phyloP scores from a whole-genome alignment of 2,888 invertebrate genomes.

The Lordiphosa fenestrarum region DNA sequence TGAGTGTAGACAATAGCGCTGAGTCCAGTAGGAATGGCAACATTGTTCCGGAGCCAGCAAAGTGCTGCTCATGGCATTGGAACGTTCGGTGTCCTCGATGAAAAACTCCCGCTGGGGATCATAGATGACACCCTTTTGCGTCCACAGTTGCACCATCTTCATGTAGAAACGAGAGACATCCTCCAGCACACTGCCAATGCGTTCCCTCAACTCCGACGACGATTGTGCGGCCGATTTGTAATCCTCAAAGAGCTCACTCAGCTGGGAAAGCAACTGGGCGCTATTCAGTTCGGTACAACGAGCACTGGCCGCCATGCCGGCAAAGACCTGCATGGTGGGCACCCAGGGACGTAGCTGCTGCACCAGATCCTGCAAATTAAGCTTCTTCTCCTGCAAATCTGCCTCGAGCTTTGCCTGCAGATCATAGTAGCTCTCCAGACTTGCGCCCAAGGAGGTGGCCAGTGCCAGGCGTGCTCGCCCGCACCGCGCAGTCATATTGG shows the following conservation, averaged over 20 bases:
- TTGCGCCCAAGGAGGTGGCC: slow-evolving; percentile 29
- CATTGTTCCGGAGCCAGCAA: slow-evolving; percentile 46
- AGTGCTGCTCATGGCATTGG: slow-evolving; percentile 36
- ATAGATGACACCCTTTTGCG: slow-evolving; percentile 53
- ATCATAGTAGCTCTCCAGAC: slow-evolving; percentile 42
- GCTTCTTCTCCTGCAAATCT: slow-evolving; percentile 30
- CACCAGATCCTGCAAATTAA: slow-evolving; percentile 44
- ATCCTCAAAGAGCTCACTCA: slow-evolving; percentile 28
- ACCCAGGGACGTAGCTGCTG: slow-evolving; percentile 50
- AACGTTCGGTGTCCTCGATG: slow-evolving; percentile 42
- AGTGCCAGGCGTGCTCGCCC: slow-evolving; percentile 23
- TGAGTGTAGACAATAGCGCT: slow-evolving; percentile 35
- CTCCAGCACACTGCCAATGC: slow-evolving; percentile 19
- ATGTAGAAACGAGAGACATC: slow-evolving; percentile 40
- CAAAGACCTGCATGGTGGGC: slow-evolving; percentile 30
- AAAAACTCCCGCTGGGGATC: slow-evolving; percentile 50
- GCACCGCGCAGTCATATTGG: slow-evolving; percentile 30
- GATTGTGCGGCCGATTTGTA: slow-evolving; percentile 14
- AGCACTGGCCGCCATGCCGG: slow-evolving; percentile 25
- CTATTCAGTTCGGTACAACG: slow-evolving; percentile 28
- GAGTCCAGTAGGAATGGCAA: slow-evolving; percentile 46
- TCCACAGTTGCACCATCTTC: slow-evolving; percentile 61
- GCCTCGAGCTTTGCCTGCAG: slow-evolving; percentile 42
- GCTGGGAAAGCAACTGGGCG: slow-evolving; percentile 39
- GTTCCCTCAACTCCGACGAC: slow-evolving; percentile 6